A percentile compares a stretch with the other conserved stretches of the same genome.
phyloP scores from a whole-genome alignment of 2,888 invertebrate species.

The Synergus umbraculus region DNA sequence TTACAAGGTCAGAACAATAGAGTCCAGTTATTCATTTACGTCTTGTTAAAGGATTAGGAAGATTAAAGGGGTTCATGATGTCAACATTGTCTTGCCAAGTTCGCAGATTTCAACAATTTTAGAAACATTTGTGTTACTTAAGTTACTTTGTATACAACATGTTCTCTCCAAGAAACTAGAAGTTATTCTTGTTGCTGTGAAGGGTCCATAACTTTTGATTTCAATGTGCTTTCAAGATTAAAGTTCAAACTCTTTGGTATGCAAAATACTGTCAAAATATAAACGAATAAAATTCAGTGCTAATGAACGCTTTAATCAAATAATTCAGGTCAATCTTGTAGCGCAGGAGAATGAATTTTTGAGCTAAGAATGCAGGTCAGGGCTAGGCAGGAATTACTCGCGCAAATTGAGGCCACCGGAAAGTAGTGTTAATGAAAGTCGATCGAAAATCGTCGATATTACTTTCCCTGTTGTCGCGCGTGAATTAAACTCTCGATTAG shows the following conservation, averaged over 20 bases:
- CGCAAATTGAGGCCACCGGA: slow-evolving; percentile 12
- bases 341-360: not conserved
- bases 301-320: slow-evolving; percentile 3
- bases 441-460: slow-evolving; percentile 8
- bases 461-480: not conserved
- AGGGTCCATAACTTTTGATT: not conserved
- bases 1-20: not conserved
- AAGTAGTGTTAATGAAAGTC: slow-evolving; percentile 27
- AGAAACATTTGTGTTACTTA: slow-evolving; percentile 17
- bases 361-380: slow-evolving; percentile 8
- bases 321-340: not conserved
- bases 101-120: slow-evolving; percentile 13
- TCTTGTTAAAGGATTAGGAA: slow-evolving; percentile 11
- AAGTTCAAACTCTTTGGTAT: not conserved
- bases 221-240: not conserved
- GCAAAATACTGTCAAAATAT: not conserved
- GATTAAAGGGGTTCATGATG: slow-evolving; percentile 18
- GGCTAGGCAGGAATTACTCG: slow-evolving; percentile 2
- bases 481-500: slow-evolving; percentile 27
- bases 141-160: slow-evolving; percentile 14
- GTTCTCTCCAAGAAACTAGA: not conserved
- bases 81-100: slow-evolving; percentile 10
- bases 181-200: not conserved
- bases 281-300: not conserved
- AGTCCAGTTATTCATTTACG: slow-evolving; percentile 1